These are phyloP conservation scores for Takifugu ocellatus DNA, from an alignment of 2,797 vertebrate genomes.

Conservation along the genomic window DNA sequence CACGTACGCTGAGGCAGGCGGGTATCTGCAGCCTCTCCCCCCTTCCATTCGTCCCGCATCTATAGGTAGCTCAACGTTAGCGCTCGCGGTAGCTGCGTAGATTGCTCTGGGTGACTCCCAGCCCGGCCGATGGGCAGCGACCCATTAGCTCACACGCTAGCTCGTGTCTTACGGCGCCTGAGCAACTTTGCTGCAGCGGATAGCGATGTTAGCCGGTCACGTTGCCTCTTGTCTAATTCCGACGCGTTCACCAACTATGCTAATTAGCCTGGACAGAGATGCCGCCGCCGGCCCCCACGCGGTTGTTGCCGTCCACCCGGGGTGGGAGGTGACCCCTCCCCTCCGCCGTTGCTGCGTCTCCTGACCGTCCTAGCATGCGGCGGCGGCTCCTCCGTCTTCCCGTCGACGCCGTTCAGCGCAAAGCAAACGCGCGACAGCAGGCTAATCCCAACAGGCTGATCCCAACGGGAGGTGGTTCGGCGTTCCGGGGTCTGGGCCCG, in stretches of 20 bases:
- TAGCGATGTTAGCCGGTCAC: no score
- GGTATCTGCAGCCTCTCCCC: conserved; percentile 1
- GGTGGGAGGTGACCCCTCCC: neutral
- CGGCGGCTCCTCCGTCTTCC: neutral
- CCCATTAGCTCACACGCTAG: no score
- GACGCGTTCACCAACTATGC: neutral
- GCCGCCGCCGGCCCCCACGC: neutral
- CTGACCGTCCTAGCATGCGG: neutral
- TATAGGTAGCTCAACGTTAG: no score
- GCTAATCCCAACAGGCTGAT: neutral
- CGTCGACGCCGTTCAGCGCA: neutral
- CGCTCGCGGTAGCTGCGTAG: no score
- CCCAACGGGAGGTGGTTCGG: no score
- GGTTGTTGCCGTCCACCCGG: neutral
- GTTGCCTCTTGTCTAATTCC: no score
- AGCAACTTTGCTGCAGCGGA: no score
- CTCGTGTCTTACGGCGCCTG: no score
- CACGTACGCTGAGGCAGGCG: neutral
- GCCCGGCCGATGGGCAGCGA: no score
- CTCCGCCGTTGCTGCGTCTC: neutral
- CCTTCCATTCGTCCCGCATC: neutral
- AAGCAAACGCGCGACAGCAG: neutral
- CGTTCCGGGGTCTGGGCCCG: no score
- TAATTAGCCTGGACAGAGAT: neutral
- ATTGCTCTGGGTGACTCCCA: no score